Base-by-base conservation (phyloP, 2,113 vertebrate species). In the Paedocypris sp. region DNA sequence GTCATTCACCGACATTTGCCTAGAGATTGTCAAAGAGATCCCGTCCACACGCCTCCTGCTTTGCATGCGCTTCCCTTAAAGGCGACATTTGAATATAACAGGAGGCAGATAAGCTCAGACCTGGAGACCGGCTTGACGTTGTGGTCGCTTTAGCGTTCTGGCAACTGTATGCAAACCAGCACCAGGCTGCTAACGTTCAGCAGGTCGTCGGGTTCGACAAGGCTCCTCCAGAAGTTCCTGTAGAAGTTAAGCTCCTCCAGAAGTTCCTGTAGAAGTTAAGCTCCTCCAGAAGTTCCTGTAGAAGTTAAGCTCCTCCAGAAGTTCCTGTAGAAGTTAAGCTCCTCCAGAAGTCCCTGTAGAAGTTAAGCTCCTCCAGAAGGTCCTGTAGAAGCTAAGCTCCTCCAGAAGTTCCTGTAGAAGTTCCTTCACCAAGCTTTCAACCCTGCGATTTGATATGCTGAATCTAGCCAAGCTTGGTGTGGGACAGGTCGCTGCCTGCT, bases 371-470 rank as follows among this genome's bases (percentile, higher is more conserved):
- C n/a, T n/a, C n/a, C n/a, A n/a, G n/a, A n/a, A n/a, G n/a, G n/a
- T n/a, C n/a, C n/a, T n/a, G n/a, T n/a, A n/a, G n/a, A n/a, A n/a
- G n/a, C n/a, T n/a, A n/a, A n/a, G n/a, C n/a, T n/a, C n/a, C n/a
- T n/a, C n/a, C n/a, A n/a, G n/a, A n/a, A n/a, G n/a, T n/a, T n/a
- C n/a, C n/a, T n/a, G n/a, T n/a, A n/a, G n/a, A n/a, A n/a, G n/a
- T n/a, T n/a, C n/a, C n/a, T n/a, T n/a, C n/a, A n/a, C n/a, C n/a
- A 71, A 68, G 64, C 65, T 67, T 71, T 71, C 69, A 71, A 68
- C 65, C 11, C 41, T 13, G 36, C 41, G 67, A 48, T 50, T 51
- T 43, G 18, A 20, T 29, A 32, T 38, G 56, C 61, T 33, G 32
- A 51, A 58, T 64, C 43, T 71, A 49, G 58, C 19, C 38, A 8